Conservation (phyloP, 2,888 invertebrate species). For the Thymelicus acteon region DNA sequence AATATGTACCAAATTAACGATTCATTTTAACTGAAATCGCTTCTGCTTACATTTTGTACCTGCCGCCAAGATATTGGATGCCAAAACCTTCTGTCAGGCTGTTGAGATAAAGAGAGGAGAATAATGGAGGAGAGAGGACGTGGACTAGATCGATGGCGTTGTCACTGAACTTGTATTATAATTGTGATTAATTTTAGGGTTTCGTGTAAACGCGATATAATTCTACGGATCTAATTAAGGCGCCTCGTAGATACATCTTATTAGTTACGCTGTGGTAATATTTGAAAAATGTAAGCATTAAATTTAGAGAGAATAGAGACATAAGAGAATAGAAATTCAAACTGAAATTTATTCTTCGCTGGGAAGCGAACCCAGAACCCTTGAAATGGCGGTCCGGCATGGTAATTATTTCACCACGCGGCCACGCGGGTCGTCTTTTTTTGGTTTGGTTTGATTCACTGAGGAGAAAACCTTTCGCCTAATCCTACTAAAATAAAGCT, state of each 20-base stretch:
- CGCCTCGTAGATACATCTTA: not conserved
- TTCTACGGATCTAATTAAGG: not conserved
- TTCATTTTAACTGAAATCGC: conserved; percentile 25
- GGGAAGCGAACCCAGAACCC: no score
- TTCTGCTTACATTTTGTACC: conserved; percentile 43
- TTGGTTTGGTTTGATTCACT: no score
- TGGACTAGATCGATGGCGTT: conserved; percentile 54
- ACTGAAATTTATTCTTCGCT: no score
- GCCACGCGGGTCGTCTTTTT: no score
- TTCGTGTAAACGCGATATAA: conserved; percentile 1
- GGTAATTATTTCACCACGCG: no score
- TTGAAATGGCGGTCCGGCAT: no score
- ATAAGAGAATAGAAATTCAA: no score
- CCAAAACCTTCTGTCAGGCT: conserved; percentile 72
- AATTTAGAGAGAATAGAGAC: no score
- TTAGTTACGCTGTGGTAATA: no score
- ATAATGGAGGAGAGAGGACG: conserved; percentile 60
- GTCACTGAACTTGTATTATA: conserved; percentile 44
- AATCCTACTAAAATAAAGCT: no score
- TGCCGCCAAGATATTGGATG: conserved; percentile 63
- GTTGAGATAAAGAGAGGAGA: conserved; percentile 66
- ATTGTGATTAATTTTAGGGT: conserved; percentile 44
- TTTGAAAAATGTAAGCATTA: no score
- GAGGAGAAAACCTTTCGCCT: no score
- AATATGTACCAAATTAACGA: not conserved